Evolutionary conservation across 1,140 invertebrate genomes (phyloP), one percentile per base, ranked within the genome.

Genomic region (Grapholita molesta): DNA sequence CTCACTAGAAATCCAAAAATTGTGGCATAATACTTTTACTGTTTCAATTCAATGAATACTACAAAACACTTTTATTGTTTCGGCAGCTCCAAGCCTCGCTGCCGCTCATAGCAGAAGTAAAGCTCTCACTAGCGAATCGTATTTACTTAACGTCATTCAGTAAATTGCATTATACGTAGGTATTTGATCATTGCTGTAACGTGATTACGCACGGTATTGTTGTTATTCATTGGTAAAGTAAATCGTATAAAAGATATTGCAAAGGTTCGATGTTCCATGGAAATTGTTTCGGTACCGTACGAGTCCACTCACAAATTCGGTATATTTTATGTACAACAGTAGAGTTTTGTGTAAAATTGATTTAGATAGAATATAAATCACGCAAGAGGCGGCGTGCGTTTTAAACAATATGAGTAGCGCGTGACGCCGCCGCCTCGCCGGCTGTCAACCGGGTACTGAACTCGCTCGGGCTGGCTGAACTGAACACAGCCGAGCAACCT

Each of bases 361-460:
- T 91, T 89, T 88, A 89, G 82, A 84, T 82, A 85, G 78, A 85
- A 86, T 85, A 84, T 88, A 48, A 48, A 48, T 48, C 88, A 83
- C 84, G 86, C 80, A 90, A 48, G 84, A 89, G 89, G 88, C 89
- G 89, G 89, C 88, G 80, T 81, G 87, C 84, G 82, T 85, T 81
- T 73, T 79, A 61, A 66, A 77, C 73, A 71, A 72, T 80, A 57
- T 25, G 48, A 80, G 42, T 70, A 73, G 70, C 73, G 79, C 78
- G 82, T 83, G 76, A 86, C 86, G 82, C 89, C 82, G 83, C 89
- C 89, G 84, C 86, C 86, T 89, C 87, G 75, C 86, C 87, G 87
- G 87, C 85, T 89, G 84, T 88, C 84, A 89, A 88, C 89, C 87
- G 86, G 87, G 85, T 89, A 91, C 89, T 91, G 82, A 91, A 87